Conservation (phyloP, 2,797 vertebrate species). For the Rhabdomys pumilio region DNA sequence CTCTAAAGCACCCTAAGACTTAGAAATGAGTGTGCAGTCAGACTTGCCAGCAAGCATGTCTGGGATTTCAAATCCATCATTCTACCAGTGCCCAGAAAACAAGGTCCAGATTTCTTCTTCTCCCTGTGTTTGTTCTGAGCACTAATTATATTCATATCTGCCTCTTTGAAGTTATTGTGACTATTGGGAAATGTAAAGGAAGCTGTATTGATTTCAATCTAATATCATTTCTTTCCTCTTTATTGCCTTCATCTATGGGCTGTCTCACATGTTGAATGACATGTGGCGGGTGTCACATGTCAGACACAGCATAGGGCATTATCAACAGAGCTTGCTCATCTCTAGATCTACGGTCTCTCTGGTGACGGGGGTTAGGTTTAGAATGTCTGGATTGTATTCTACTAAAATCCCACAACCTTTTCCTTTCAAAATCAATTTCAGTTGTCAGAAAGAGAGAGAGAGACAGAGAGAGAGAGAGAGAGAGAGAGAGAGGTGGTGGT, state of each 20-base stretch:
- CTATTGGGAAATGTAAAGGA: constrained; percentile 94
- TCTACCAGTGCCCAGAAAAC: constrained; percentile 83
- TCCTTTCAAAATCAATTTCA: constrained; percentile 81
- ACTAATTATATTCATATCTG: constrained; percentile 99
- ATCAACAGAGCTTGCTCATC: constrained; percentile 69
- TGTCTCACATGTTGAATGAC: constrained; percentile 82
- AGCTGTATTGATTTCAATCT: constrained; percentile 90
- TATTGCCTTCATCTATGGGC: constrained; percentile 85
- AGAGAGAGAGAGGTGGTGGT: background rate
- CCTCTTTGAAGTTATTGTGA: constrained; percentile 98
- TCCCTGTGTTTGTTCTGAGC: constrained; percentile 92
- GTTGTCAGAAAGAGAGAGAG: constrained; percentile 66
- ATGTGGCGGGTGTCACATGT: constrained; percentile 79
- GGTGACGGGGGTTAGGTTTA: constrained; percentile 76
- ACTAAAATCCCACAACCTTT: constrained; percentile 75
- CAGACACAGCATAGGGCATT: constrained; percentile 75
- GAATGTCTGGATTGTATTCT: constrained; percentile 76
- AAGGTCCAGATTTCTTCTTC: constrained; percentile 90
- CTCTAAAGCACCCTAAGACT: constrained; percentile 77
- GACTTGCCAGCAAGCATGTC: constrained; percentile 74
- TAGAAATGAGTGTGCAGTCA: constrained; percentile 79
- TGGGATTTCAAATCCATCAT: constrained; percentile 81
- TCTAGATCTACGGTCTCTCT: constrained; percentile 72
- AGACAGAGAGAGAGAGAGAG: too few species aligned
- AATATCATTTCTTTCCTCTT: constrained; percentile 87